These are phyloP conservation scores for Periparus ater DNA, from an alignment of 2,797 vertebrate genomes.

Conservation along the genomic window DNA sequence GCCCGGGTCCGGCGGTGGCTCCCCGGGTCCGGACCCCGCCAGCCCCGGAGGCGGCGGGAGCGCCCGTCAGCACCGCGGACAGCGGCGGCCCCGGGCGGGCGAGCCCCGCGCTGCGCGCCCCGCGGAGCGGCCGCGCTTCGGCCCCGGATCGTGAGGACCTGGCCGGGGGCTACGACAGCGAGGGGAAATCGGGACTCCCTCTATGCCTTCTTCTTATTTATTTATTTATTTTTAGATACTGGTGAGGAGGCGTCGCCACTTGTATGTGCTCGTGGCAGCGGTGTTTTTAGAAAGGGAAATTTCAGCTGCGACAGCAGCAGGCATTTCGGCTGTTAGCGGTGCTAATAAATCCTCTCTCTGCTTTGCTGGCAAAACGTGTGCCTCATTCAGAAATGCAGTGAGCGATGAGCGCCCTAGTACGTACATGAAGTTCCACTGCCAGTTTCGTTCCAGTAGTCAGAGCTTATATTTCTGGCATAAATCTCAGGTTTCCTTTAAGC, in stretches of 20 bases:
- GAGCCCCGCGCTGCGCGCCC: not conserved
- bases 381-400: conserved; percentile 50
- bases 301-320: conserved; percentile 55
- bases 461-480: not conserved
- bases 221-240: not conserved
- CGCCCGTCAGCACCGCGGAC: not conserved
- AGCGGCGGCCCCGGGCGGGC: not conserved
- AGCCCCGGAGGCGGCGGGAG: not conserved
- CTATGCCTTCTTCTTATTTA: not conserved
- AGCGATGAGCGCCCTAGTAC: not conserved
- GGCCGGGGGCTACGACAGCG: not conserved
- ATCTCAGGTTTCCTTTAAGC: not conserved
- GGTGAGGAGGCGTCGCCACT: not conserved
- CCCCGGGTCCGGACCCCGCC: no score
- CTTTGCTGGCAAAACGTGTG: conserved; percentile 44
- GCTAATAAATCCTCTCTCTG: conserved; percentile 38
- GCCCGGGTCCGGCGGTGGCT: no score
- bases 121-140: not conserved
- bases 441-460: not conserved
- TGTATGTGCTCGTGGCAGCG: not conserved
- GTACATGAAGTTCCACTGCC: not conserved
- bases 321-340: not conserved
- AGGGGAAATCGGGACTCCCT: not conserved
- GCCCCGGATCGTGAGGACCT: not conserved
- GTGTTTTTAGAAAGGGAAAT: conserved; percentile 21